Evolutionary conservation across 2,797 vertebrate genomes (phyloP), one percentile per base, ranked within the genome.

Genomic region (Chromis chromis): DNA sequence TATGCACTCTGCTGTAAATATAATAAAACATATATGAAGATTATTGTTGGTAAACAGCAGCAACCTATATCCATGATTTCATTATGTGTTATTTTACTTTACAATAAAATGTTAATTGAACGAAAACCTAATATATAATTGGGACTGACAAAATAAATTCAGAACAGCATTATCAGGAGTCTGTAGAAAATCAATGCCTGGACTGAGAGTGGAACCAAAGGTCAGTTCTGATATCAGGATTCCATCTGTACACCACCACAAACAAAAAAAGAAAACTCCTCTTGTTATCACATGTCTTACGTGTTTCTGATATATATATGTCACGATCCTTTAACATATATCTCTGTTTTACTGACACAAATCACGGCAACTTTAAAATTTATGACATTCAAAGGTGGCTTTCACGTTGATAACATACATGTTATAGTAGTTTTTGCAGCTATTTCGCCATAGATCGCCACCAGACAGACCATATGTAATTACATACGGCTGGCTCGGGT

Each of bases 311-410:
- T 59, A 82, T 53, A 36, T 25, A 31, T 31, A 27, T 39, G 50
- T 25, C 55, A 54, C 70, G 52, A 70, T 66, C 48, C 25, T 79
- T 66, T 63, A 73, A 74, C 65, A 49, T 54, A 75, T 77, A 73
- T 76, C 1, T 86, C 65, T 68, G 70, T 65, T 70, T 74, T 8
- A 21, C 49, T 63, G 53, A 74, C 64, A 68, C 42, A 61, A 14
- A 77, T 77, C 36, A 65, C 9, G n/a, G 17, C 46, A 28, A 17
- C 50, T 53, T 70, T 19, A 21, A 25, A 22, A 42, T 54, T 65
- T 55, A 42, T 53, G 16, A 62, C 61, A 62, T 49, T 72, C 76
- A 84, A 76, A 84, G 71, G 63, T 50, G 44, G 27, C 39, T 63
- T 22, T 33, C 16, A 16, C 1, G 7, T 21, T 73, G 61, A 71